phyloP scores from a whole-genome alignment of 1,140 invertebrate species.

The Harlomillsia oculata region DNA sequence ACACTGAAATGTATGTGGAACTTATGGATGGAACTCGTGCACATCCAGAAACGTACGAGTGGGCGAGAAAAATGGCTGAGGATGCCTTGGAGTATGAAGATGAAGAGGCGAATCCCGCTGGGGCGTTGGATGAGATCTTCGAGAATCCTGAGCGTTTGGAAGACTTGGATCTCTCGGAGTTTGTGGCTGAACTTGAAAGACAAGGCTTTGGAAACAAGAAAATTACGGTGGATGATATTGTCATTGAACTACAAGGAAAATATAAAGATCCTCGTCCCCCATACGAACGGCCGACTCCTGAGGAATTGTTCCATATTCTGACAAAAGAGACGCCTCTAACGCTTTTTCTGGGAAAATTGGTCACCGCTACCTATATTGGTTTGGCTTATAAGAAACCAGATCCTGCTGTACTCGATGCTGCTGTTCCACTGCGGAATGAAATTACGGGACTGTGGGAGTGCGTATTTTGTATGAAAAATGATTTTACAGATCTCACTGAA shows the following conservation, averaged over 20 bases:
- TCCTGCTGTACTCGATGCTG: constrained; percentile 85
- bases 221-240: constrained; percentile 94
- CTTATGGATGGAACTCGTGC: constrained; percentile 94
- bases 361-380: constrained; percentile 62
- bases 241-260: constrained; percentile 85
- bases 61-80: constrained; percentile 99
- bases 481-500: constrained; percentile 89
- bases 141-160: constrained; percentile 89
- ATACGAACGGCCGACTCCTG: constrained; percentile 66
- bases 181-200: constrained; percentile 91
- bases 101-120: constrained; percentile 75
- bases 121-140: constrained; percentile 92
- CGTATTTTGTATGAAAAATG: constrained; percentile 91
- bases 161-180: constrained; percentile 96
- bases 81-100: constrained; percentile 94
- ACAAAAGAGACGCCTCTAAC: constrained; percentile 94
- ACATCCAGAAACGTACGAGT: constrained; percentile 98
- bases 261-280: constrained; percentile 86
- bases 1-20: constrained; percentile 89
- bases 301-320: constrained; percentile 87
- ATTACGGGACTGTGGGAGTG: constrained; percentile 93
- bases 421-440: constrained; percentile 86
- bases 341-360: constrained; percentile 83
- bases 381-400: constrained; percentile 81
- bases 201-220: constrained; percentile 95